A percentile compares a stretch with the other conserved stretches of the same genome.
Evolutionary conservation across 2,113 vertebrate species (phyloP).

Genomic region (Muscicapa adusta): DNA sequence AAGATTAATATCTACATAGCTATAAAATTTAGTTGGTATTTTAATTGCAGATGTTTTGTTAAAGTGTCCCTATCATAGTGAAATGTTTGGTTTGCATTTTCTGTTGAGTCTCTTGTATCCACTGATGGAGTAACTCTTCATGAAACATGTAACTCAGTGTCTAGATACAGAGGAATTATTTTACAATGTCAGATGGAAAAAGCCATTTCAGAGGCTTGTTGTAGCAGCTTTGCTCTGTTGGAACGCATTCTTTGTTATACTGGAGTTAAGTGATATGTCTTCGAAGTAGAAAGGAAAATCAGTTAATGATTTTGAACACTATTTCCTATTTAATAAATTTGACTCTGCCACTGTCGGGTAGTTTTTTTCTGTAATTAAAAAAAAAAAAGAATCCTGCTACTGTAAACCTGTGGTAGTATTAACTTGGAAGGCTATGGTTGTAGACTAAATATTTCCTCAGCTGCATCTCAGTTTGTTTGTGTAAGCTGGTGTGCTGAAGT

Average conservation of each 20-base stretch:
- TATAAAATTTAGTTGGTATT: neutral
- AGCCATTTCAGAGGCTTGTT: neutral
- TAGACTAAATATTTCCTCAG: neutral
- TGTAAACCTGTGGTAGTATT: neutral
- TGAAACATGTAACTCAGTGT: neutral
- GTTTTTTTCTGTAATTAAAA: neutral
- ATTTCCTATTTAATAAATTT: neutral
- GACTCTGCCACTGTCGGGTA: neutral
- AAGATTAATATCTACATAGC: slow-evolving; percentile 1
- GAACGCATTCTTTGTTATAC: neutral
- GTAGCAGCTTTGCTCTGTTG: neutral
- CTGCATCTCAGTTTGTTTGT: neutral
- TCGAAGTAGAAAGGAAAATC: neutral
- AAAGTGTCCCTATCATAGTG: neutral
- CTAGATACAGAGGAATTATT: neutral
- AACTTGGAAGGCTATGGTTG: neutral
- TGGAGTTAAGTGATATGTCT: neutral
- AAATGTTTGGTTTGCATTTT: neutral
- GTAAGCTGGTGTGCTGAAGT: neutral
- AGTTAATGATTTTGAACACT: neutral
- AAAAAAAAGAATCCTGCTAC: neutral
- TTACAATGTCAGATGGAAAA: neutral
- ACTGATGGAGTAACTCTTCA: neutral
- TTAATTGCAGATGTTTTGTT: neutral
- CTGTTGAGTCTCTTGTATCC: neutral